A percentile compares a stretch with the other conserved stretches of the same genome.
These are phyloP conservation scores for Spizaetus ornatus DNA, from an alignment of 2,113 vertebrate species.

Conservation along the genomic window DNA sequence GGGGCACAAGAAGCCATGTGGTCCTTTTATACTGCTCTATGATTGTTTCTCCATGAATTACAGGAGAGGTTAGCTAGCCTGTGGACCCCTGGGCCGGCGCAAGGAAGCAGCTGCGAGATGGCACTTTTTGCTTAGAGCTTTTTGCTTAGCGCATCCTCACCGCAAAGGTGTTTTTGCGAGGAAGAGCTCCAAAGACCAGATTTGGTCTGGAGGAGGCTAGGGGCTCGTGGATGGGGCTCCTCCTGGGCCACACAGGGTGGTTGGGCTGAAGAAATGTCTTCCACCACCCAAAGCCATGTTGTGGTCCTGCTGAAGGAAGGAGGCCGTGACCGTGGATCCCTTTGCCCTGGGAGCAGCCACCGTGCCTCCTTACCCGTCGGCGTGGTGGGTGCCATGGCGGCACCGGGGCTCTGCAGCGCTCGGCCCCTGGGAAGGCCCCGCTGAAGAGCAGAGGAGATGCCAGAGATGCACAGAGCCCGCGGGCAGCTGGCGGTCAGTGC, in stretches of 20 bases:
- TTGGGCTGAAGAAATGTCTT: not conserved
- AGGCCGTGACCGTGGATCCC: not conserved
- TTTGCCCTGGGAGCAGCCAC: not conserved
- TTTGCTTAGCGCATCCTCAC: not conserved
- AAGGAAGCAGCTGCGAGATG: not conserved
- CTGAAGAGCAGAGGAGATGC: rapidly evolving
- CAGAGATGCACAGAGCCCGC: rapidly evolving
- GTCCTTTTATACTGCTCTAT: not conserved
- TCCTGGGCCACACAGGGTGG: not conserved
- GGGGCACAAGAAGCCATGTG: rapidly evolving
- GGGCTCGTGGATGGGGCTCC: not conserved
- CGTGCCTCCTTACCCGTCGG: rapidly evolving
- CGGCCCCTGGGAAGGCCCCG: rapidly evolving
- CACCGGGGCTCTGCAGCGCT: not conserved
- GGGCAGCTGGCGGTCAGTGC: not conserved
- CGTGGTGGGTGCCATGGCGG: rapidly evolving
- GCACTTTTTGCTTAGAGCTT: not conserved
- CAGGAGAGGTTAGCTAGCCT: not conserved
- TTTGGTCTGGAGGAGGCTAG: not conserved
- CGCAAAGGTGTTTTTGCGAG: not conserved
- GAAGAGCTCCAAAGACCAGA: not conserved
- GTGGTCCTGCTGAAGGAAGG: not conserved
- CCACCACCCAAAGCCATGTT: not conserved
- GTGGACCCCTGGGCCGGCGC: not conserved
- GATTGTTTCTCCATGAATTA: not conserved